Percentiles rank a stretch among this genome's conserved stretches.
These are phyloP conservation scores for Hermetia illucens DNA, from an alignment of 1,140 invertebrate species.

Conservation along the genomic window DNA sequence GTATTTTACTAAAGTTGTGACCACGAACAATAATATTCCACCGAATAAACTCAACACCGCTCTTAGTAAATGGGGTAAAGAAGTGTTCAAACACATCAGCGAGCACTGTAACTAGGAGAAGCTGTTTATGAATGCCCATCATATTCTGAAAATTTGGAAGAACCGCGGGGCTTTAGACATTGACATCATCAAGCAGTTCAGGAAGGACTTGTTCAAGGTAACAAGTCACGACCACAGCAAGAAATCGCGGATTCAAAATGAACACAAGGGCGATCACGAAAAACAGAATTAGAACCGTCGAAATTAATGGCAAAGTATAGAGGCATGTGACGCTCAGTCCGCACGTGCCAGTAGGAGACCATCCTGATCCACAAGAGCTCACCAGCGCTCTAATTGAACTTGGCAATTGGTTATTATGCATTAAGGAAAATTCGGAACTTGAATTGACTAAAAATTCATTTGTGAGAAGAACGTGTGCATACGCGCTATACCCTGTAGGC, in stretches of 20 bases:
- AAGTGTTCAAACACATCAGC: constrained; percentile 70
- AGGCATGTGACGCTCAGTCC: constrained; percentile 60
- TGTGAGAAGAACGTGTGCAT: no score
- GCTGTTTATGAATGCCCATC: constrained; percentile 58
- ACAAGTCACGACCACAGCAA: constrained; percentile 17
- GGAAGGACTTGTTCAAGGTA: constrained; percentile 6
- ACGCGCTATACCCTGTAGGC: no score
- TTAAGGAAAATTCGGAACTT: no score
- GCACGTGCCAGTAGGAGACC: constrained; percentile 60
- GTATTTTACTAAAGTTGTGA: no score
- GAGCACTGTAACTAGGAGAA: constrained; percentile 52
- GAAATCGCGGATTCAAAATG: constrained; percentile 16
- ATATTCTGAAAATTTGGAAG: constrained; percentile 82
- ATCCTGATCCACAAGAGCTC: constrained; percentile 77
- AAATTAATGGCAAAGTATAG: constrained; percentile 56
- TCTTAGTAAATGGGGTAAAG: no score
- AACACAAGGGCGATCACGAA: constrained; percentile 6
- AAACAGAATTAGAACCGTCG: constrained; percentile 20
- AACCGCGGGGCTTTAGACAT: constrained; percentile 81
- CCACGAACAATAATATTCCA: no score
- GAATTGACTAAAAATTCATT: no score
- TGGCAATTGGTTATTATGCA: no score
- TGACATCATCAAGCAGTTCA: constrained; percentile 56
- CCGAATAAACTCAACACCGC: no score
- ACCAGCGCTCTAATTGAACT: constrained; percentile 72